Percentiles rank a stretch among this genome's conserved stretches.
These are phyloP conservation scores for Ypsolopha sequella DNA, from an alignment of 2,888 invertebrate genomes.

Conservation along the genomic window DNA sequence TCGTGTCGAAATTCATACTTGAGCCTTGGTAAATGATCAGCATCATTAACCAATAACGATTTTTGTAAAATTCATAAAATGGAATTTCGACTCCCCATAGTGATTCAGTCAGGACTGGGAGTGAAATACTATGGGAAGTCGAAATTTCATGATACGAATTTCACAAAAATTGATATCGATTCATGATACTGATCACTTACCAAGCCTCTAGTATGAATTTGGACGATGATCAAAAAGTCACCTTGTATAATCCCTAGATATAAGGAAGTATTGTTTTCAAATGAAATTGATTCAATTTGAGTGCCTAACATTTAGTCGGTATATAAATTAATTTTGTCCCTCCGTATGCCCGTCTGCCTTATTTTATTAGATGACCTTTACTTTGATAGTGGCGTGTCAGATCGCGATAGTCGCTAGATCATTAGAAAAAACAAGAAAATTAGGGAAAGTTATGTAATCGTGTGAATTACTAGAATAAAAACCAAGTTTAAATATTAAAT, in stretches of 20 bases:
- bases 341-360: slow-evolving; percentile 63
- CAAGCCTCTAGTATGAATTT: too few species aligned
- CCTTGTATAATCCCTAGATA: slow-evolving; percentile 20
- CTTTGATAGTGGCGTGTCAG: slow-evolving; percentile 33
- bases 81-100: too few species aligned
- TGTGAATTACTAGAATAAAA: slow-evolving; percentile 26
- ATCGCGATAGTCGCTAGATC: slow-evolving; percentile 35
- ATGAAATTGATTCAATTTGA: slow-evolving; percentile 51
- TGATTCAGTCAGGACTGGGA: too few species aligned
- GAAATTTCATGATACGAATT: too few species aligned
- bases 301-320: slow-evolving; percentile 50
- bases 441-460: not conserved
- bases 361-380: slow-evolving; percentile 53
- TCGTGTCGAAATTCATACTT: too few species aligned
- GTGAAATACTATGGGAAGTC: too few species aligned
- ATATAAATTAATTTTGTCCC: slow-evolving; percentile 54
- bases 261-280: slow-evolving; percentile 22
- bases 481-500: slow-evolving; percentile 22
- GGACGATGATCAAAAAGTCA: too few species aligned
- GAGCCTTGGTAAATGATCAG: too few species aligned
- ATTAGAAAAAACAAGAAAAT: slow-evolving; percentile 14
- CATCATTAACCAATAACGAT: too few species aligned
- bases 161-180: too few species aligned
- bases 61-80: too few species aligned
- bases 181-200: too few species aligned